Conservation (phyloP, 2,888 invertebrate species). For the Troides oblongomaculatus region DNA sequence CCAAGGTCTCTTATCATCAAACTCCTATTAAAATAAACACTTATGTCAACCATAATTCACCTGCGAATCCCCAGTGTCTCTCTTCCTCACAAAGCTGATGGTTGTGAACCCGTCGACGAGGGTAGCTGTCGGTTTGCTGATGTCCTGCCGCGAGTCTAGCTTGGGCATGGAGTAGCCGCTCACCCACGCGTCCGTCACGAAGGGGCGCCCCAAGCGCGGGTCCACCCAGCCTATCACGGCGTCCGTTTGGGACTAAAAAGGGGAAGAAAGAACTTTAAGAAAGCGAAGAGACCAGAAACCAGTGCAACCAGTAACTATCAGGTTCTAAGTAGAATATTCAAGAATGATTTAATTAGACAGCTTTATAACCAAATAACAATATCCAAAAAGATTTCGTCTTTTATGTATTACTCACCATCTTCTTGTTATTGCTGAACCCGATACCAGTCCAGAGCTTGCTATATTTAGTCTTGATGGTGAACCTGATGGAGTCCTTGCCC, state of each 20-base stretch:
- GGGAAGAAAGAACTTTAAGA: no score
- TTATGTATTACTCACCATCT: conserved; percentile 82
- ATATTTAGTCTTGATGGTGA: conserved; percentile 88
- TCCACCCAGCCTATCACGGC: conserved; percentile 95
- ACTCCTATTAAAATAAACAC: no score
- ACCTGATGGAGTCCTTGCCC: conserved; percentile 87
- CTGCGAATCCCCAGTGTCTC: conserved; percentile 84
- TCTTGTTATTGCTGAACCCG: conserved; percentile 90
- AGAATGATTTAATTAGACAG: neutral
- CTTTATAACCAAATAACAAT: no score
- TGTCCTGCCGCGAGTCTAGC: conserved; percentile 87
- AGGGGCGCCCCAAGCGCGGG: conserved; percentile 85
- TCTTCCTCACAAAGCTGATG: conserved; percentile 88
- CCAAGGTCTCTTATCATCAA: no score
- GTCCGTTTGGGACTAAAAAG: conserved; percentile 87
- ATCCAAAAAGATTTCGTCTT: no score
- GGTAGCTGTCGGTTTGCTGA: conserved; percentile 84
- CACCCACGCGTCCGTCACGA: conserved; percentile 94
- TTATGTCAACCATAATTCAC: conserved; percentile 38
- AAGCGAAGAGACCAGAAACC: no score
- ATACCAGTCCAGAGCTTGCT: conserved; percentile 94
- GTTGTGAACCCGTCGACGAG: conserved; percentile 88
- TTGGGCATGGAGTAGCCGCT: conserved; percentile 87
- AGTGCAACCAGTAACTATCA: no score
- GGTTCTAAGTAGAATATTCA: neutral